Percentiles rank a stretch among this genome's conserved stretches.
These are phyloP conservation scores for human (Homo sapiens) DNA, from an alignment of 2,113 vertebrate genomes.

Conservation along the genomic window DNA sequence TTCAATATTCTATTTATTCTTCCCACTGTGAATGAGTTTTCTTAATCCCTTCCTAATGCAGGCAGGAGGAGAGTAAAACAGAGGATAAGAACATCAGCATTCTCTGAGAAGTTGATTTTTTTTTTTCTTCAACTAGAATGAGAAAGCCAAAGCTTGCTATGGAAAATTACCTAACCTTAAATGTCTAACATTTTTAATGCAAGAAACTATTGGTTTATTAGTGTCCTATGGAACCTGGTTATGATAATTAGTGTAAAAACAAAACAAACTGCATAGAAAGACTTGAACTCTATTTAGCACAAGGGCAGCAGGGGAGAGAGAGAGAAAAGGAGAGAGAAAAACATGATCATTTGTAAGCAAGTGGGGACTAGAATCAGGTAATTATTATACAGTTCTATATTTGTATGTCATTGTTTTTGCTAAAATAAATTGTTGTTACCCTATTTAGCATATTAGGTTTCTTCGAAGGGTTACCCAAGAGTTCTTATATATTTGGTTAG, in stretches of 20 bases:
- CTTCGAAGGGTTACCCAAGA: background rate
- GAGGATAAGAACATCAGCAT: background rate
- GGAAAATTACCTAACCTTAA: background rate
- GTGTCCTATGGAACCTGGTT: background rate
- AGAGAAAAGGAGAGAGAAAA: background rate
- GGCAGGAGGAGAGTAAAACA: background rate
- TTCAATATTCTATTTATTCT: background rate
- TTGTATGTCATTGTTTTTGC: background rate
- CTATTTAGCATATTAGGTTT: background rate
- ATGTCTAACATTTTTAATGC: background rate
- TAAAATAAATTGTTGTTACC: background rate
- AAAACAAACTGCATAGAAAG: background rate
- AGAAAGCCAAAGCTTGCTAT: background rate
- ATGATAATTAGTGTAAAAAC: background rate
- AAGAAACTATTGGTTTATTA: background rate
- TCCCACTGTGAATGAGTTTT: background rate
- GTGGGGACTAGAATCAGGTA: background rate
- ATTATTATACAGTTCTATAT: background rate
- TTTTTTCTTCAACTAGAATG: background rate
- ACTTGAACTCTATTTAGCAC: background rate
- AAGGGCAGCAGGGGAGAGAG: accelerated
- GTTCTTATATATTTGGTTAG: background rate
- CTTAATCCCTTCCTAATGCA: background rate
- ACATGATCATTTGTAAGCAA: background rate
- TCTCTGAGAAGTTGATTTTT: background rate